Evolutionary conservation across 2,888 invertebrate genomes (phyloP), one percentile per base, ranked within the genome.

Genomic region (Bursaphelenchus okinawaensis): DNA sequence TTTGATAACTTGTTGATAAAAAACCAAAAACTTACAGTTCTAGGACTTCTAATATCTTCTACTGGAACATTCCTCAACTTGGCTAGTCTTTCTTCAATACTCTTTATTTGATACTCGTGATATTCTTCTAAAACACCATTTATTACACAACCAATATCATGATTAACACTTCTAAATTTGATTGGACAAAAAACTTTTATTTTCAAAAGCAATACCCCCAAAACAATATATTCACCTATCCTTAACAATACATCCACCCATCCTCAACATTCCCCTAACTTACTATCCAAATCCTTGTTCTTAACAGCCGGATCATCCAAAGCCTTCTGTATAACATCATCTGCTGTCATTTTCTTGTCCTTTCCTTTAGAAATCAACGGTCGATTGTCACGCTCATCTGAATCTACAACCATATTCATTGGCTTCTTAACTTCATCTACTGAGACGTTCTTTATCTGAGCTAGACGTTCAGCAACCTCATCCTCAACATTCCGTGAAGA

Each of bases 31-130:
- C 70, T 28, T 23, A 70, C 70, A 62, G 68, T 50, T 69, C 74
- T 31, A 7, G 80, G 80, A 56, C 77, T 79, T 20, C 80, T 62
- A 4, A 80, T 71, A 40, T 75, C 55, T 27, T 80, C 80, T 12
- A 80, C 80, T 50, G 77, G 75, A 52, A 75, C 75, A 26, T 72
- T 78, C 22, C 77, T 64, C 19, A 80, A 62, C 3, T 70, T 71
- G 1, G 80, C 80, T 0, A 80, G 62, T 55, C 80, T 61, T 55
- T 80, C 71, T 63, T 80, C 80, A 22, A 80, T 16, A 8, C 23
- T 50, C 19, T 2, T 50, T 20, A 59, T 19, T 20, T 31, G 19
- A 50, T 59, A 22, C 19, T 59, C 60, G 26, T 31, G 50, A n/a
- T 31, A 50, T 24, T 31, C 40, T 19, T 23, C 60, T 59, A 27